phyloP scores from a whole-genome alignment of 2,113 vertebrate species.

The Phalacrocorax brasilianus region DNA sequence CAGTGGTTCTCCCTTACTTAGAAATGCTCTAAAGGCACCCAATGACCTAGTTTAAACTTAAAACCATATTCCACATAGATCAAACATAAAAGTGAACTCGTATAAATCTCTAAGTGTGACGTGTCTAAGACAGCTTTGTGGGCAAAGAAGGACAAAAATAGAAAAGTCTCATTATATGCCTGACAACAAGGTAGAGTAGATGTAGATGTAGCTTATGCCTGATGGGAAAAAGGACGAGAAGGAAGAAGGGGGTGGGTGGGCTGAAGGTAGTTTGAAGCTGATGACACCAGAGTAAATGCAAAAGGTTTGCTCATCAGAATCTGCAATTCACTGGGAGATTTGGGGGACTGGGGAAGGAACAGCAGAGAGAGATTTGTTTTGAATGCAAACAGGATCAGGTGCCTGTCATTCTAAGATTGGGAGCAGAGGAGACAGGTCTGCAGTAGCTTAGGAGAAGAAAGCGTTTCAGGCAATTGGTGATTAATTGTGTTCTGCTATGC shows the following conservation, averaged over 20 bases:
- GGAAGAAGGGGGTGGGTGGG: not conserved
- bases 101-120: not conserved
- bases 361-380: not conserved
- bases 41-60: constrained; percentile 31
- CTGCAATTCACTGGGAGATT: not conserved
- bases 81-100: not conserved
- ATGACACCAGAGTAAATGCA: not conserved
- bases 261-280: not conserved
- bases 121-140: not conserved
- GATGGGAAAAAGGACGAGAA: not conserved
- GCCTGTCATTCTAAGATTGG: not conserved
- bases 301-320: not conserved
- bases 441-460: constrained; percentile 14
- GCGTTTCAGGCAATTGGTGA: constrained; percentile 36
- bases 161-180: not conserved
- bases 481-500: constrained; percentile 62
- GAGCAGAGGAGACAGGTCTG: not conserved
- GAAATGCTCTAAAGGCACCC: constrained; percentile 34
- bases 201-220: not conserved
- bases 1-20: not conserved
- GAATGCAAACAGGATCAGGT: not conserved
- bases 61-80: not conserved
- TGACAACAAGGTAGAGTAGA: constrained; percentile 33
- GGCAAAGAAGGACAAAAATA: constrained; percentile 19
- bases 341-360: not conserved